A percentile compares a stretch with the other conserved stretches of the same genome.
Conservation (phyloP, 2,888 invertebrate species). For the Caenorhabditis sp. region DNA sequence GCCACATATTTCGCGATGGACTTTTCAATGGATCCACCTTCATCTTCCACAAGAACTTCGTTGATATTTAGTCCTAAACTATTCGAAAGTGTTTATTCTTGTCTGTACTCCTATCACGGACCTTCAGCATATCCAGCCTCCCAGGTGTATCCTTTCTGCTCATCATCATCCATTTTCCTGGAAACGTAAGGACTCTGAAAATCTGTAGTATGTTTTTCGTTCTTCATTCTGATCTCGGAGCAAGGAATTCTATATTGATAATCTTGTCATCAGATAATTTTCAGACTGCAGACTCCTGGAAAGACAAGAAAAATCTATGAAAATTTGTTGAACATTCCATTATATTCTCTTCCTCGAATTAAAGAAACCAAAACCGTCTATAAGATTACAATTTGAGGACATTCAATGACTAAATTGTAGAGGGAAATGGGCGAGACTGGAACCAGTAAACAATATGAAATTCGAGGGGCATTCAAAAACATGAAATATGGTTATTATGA, state of each 20-base stretch:
- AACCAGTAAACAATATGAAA: constrained; percentile 28
- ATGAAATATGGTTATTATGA: neutral
- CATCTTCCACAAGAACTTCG: constrained; percentile 96
- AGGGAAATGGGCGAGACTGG: neutral
- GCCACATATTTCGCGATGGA: constrained; percentile 94
- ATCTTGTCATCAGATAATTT: constrained; percentile 30
- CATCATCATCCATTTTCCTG: constrained; percentile 71
- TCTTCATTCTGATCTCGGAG: neutral
- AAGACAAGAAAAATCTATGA: neutral
- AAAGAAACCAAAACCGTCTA: constrained; percentile 13
- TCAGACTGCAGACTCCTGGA: neutral
- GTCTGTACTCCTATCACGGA: constrained; percentile 65
- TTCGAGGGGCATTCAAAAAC: constrained; percentile 7
- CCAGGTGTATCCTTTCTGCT: constrained; percentile 84
- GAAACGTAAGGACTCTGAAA: too few relatives aligned
- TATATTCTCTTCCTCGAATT: neutral
- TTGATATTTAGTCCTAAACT: constrained; percentile 82
- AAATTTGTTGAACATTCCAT: neutral
- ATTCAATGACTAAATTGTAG: constrained; percentile 1
- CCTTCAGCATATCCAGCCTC: constrained; percentile 85
- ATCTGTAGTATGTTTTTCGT: neutral
- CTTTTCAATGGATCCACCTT: constrained; percentile 93
- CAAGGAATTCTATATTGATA: constrained; percentile 41
- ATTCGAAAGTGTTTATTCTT: neutral
- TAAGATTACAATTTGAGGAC: neutral